Base-by-base conservation (phyloP, 2,888 invertebrate genomes). In the Macrosiphum euphorbiae region DNA sequence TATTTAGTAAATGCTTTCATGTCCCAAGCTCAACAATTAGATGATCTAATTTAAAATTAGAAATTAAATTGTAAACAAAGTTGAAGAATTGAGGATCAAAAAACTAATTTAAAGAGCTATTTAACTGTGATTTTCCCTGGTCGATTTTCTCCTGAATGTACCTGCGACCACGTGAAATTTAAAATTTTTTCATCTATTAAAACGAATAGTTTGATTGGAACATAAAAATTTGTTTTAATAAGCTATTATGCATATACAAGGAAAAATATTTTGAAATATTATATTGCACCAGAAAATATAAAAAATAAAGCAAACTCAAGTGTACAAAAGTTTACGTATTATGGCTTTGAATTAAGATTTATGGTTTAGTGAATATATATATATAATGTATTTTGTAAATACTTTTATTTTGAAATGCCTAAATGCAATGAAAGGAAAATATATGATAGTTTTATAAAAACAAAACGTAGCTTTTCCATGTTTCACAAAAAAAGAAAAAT, bases 391-490 rank as follows among this genome's bases (percentile, higher is more conserved):
- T 52, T 55, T 20, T 35, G 20, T 90, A 58, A 58, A 78, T 67
- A 85, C 24, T 44, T 58, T 67, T 87, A 67, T 87, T 92, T 84
- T 28, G 3, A 92, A 92, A 50, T 61, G 16, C 67, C 67, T 87
- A 52, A 87, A 92, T 20, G 50, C 35, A 92, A 87, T 52, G 28
- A 88, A 87, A 87, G 26, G 50, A 67, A 88, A 87, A 88, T 92
- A 67, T 67, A 67, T 87, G 20, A 85, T 58, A 67, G 28, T 88
- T 67, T 50, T 88, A 88, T 61, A 58, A 67, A 92, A 88, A 92
- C 67, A 92, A 92, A 78, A 88, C 85, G n/a, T 86, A 41, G 92
- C 87, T 87, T 92, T 92, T 67, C 28, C 41, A 92, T 52, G 61
- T 91, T 88, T 44, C 88, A 89, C 1, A 44, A 52, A 50, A 88